Evolutionary conservation across 2,888 invertebrate genomes (phyloP).

Genomic region (Anthrax anthrax): DNA sequence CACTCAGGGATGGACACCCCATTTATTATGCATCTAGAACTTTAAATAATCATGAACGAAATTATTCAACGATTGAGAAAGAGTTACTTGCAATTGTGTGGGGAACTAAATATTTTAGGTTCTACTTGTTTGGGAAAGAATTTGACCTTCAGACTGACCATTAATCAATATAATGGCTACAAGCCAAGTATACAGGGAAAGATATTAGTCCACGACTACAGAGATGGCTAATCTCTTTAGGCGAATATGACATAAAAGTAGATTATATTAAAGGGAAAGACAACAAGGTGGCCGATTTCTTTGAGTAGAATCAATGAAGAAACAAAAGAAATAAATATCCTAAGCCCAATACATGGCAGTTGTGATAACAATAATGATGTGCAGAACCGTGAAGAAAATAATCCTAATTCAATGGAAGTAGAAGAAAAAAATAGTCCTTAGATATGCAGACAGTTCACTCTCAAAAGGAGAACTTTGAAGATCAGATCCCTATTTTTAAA

Average conservation of each 20-base stretch:
- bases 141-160: slow-evolving; percentile 1
- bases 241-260: neutral
- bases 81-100: slow-evolving; percentile 1
- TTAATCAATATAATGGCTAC: neutral
- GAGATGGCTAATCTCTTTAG: neutral
- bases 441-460: neutral
- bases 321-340: no score
- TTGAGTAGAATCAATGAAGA: neutral
- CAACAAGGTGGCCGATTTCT: neutral
- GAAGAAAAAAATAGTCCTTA: neutral
- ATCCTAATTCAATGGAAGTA: no score
- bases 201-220: neutral
- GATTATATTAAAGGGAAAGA: neutral
- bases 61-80: slow-evolving; percentile 1
- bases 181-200: neutral
- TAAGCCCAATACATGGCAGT: no score
- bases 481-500: no score
- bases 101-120: neutral
- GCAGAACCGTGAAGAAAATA: neutral
- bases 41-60: slow-evolving; percentile 1
- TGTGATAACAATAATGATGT: neutral
- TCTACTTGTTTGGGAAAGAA: neutral
- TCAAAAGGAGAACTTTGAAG: neutral
- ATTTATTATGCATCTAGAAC: slow-evolving; percentile 3
- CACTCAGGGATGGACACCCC: neutral